Percentiles rank a stretch among this genome's conserved stretches.
Evolutionary conservation across 2,113 vertebrate species (phyloP).

Genomic region (Aldabrachelys gigantea): DNA sequence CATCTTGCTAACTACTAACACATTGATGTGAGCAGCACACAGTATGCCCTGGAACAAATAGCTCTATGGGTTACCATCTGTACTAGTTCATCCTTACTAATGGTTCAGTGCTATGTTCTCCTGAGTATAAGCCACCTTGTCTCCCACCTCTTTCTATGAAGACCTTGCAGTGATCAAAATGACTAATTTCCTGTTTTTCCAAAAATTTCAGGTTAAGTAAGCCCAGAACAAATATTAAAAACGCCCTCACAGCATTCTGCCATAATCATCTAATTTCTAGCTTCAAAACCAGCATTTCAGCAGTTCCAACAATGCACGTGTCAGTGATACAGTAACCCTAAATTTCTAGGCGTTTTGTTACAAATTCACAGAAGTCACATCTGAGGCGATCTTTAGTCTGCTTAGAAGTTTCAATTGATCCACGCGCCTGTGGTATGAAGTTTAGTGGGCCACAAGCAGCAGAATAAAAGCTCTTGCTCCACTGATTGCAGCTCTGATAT

Average conservation of each 20-base stretch:
- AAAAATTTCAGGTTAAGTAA: not conserved
- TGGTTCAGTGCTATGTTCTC: not conserved
- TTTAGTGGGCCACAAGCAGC: not conserved
- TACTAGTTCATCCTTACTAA: not conserved
- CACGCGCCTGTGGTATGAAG: not conserved
- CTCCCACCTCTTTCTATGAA: not conserved
- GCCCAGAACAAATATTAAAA: not conserved
- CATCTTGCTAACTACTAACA: not conserved
- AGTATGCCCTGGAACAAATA: not conserved
- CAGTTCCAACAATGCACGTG: not conserved
- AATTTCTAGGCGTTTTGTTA: not conserved
- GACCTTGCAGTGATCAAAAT: not conserved
- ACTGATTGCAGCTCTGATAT: not conserved
- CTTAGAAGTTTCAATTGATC: not conserved
- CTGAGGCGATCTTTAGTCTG: not conserved
- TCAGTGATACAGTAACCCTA: not conserved
- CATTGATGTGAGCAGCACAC: not conserved
- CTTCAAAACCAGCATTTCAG: not conserved
- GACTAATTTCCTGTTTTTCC: not conserved
- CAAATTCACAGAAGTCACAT: not conserved
- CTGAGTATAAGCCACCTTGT: not conserved
- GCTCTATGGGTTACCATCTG: not conserved
- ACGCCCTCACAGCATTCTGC: not conserved
- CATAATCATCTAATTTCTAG: not conserved
- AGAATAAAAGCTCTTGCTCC: not conserved